Evolutionary conservation across 2,797 vertebrate genomes (phyloP), one percentile per base, ranked within the genome.

Genomic region (Macroramphosus scolopax): DNA sequence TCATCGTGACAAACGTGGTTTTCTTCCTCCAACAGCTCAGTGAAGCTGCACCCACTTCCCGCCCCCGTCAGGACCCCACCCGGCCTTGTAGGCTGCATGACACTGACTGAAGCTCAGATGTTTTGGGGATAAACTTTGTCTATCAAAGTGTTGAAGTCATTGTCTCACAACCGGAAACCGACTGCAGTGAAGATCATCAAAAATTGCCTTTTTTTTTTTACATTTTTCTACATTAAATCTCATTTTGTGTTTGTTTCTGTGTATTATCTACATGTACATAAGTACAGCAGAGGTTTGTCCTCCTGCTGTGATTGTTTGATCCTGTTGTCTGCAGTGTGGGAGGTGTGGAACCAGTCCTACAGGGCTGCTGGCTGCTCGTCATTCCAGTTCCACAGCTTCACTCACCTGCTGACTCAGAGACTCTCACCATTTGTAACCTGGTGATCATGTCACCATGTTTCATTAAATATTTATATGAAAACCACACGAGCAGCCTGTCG

Each of bases 271-370:
- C n/a, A n/a, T n/a, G n/a, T n/a, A n/a, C n/a, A n/a, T n/a, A n/a
- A n/a, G n/a, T n/a, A n/a, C n/a, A n/a, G n/a, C n/a, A n/a, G n/a
- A n/a, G n/a, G n/a, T n/a, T n/a, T n/a, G n/a, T n/a, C n/a, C n/a
- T n/a, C n/a, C n/a, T n/a, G n/a, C n/a, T n/a, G n/a, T n/a, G n/a
- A n/a, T n/a, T n/a, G 3, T 22, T 22, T 22, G 7, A 11, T 16
- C 13, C 22, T 32, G 47, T 17, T 59, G 52, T 75, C 56, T 66
- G 41, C 1, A 39, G 57, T 29, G 45, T 30, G 11, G 63, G 71
- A 58, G 73, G 69, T 38, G 65, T 75, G 55, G 64, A 88, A 90
- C 89, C 84, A 49, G 89, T 89, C 68, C 22, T 76, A 46, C 87
- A 42, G 71, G 81, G 63, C 71, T 68, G 63, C 42, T 70, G 22